Evolutionary conservation across 2,888 invertebrate species (phyloP).

Genomic region (Caenorhabditis sp.): DNA sequence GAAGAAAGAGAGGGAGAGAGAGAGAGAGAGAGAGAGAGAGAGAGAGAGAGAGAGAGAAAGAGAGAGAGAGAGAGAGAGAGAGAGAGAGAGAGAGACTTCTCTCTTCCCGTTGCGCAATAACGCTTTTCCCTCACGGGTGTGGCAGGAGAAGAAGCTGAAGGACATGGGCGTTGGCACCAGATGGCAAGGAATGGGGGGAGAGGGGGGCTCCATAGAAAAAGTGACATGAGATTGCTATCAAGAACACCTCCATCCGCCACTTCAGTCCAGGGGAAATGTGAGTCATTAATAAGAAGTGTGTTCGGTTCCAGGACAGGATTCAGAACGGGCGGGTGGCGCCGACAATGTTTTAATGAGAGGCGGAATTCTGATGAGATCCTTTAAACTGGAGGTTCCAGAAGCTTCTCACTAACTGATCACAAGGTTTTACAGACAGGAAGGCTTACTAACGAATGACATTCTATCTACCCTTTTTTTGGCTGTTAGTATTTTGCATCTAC

Average conservation of each 20-base stretch:
- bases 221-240: slow-evolving; percentile 13
- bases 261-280: slow-evolving; percentile 7
- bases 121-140: slow-evolving; percentile 4
- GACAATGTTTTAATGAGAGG: not conserved
- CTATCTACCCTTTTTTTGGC: too few species aligned
- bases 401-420: too few species aligned
- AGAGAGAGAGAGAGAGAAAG: too few species aligned
- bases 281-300: slow-evolving; percentile 3
- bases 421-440: too few species aligned
- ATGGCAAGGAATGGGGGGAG: not conserved
- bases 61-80: too few species aligned
- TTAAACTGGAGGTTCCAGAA: not conserved
- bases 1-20: not conserved
- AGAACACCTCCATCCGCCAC: not conserved
- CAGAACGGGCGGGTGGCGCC: not conserved
- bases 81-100: not conserved
- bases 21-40: too few species aligned
- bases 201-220: slow-evolving; percentile 3
- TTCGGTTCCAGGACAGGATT: not conserved
- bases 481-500: too few species aligned
- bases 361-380: not conserved
- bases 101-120: not conserved
- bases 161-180: slow-evolving; percentile 1
- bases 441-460: too few species aligned
- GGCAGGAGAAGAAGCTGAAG: slow-evolving; percentile 8